Conservation (phyloP, 2,113 vertebrate species). For the Daubentonia madagascariensis region DNA sequence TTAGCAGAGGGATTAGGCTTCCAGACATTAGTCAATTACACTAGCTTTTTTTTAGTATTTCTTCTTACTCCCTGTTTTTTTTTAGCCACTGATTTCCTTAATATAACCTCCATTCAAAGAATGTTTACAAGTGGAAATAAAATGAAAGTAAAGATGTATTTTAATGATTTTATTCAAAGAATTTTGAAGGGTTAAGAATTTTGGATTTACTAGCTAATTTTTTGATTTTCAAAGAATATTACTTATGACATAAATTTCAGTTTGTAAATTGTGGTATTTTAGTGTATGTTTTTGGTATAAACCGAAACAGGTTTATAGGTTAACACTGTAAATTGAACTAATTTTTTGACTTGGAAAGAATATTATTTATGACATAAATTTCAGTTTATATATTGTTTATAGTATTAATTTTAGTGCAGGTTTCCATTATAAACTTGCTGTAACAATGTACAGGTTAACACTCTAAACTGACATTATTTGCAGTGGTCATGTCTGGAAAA, state of each 20-base stretch:
- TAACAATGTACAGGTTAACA: neutral
- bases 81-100: neutral
- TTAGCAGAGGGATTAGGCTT: neutral
- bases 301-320: too few species aligned
- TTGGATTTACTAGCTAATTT: neutral
- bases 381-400: neutral
- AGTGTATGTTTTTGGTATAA: neutral
- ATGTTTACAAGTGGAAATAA: neutral
- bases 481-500: neutral
- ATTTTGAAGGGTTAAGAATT: neutral
- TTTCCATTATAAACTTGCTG: neutral
- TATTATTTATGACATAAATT: neutral
- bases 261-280: neutral
- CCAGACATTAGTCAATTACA: neutral
- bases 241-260: neutral
- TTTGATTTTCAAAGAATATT: neutral
- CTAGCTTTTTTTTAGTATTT: slow-evolving; percentile 13
- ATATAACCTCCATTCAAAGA: neutral
- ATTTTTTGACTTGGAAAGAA: neutral
- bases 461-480: neutral
- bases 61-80: neutral
- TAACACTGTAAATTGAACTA: neutral
- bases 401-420: neutral
- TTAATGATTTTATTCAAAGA: slow-evolving; percentile 36
- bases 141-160: neutral